Evolutionary conservation across 2,113 vertebrate genomes (phyloP).

Genomic region (Marmota monax): DNA sequence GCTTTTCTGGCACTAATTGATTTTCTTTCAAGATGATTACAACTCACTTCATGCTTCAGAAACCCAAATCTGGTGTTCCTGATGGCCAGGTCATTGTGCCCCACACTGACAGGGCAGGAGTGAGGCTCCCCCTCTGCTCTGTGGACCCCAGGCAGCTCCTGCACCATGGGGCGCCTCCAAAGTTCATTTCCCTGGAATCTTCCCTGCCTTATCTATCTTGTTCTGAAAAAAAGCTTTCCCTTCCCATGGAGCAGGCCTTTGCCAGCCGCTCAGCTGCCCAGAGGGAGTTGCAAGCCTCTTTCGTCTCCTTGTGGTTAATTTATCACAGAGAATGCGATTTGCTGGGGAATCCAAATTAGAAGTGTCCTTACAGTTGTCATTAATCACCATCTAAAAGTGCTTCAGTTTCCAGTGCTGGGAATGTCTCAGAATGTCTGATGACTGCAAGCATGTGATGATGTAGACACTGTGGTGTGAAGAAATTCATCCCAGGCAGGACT

Average conservation of each 20-base stretch:
- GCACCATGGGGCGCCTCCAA: neutral
- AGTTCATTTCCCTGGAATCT: too few species aligned
- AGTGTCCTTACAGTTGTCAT: conserved; percentile 81
- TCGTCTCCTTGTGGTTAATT: conserved; percentile 76
- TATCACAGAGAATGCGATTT: conserved; percentile 76
- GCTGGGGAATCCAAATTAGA: conserved; percentile 83
- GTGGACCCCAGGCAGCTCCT: fast-evolving
- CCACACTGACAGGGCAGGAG: fast-evolving
- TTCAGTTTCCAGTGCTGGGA: conserved; percentile 56
- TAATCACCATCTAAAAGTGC: conserved; percentile 78
- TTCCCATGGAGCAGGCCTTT: neutral
- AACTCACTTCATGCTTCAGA: neutral
- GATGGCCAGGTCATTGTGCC: too few species aligned
- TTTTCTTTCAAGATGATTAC: neutral
- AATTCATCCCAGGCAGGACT: neutral
- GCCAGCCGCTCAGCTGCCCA: neutral
- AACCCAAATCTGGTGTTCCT: too few species aligned
- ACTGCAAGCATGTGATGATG: neutral
- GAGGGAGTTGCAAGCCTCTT: conserved; percentile 65
- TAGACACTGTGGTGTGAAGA: too few species aligned
- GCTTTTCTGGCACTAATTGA: too few species aligned
- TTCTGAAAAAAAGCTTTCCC: too few species aligned
- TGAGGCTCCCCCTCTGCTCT: too few species aligned
- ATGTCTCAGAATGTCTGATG: neutral
- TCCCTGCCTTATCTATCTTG: fast-evolving